Evolutionary conservation across 2,113 vertebrate genomes (phyloP).

Genomic region (Sitta europaea): DNA sequence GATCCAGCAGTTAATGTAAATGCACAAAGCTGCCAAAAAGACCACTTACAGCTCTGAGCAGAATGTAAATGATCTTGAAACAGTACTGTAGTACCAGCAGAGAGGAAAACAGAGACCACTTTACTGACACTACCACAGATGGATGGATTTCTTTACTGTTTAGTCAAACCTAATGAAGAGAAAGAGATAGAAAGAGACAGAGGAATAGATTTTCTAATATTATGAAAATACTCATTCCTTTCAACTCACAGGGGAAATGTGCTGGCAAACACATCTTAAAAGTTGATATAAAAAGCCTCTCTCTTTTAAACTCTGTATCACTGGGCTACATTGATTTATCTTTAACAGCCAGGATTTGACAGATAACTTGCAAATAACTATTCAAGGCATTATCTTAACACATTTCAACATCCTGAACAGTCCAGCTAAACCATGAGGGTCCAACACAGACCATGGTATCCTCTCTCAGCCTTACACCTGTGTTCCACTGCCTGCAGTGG

Average conservation of each 20-base stretch:
- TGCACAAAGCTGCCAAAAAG: background rate
- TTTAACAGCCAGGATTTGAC: background rate
- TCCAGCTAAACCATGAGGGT: background rate
- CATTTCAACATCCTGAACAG: background rate
- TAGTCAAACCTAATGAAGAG: background rate
- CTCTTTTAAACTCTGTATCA: background rate
- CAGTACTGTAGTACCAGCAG: background rate
- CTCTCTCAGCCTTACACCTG: background rate
- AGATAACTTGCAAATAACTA: background rate
- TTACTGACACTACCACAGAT: background rate
- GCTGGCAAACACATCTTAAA: background rate
- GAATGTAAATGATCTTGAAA: slow-evolving; percentile 10
- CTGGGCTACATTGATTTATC: background rate
- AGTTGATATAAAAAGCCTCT: background rate
- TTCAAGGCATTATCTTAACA: background rate
- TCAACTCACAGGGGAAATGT: background rate
- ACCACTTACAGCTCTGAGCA: background rate
- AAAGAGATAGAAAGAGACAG: background rate
- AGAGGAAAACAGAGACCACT: background rate
- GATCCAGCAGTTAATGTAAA: background rate
- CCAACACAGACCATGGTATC: background rate
- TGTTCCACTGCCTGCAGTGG: background rate
- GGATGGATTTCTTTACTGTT: background rate
- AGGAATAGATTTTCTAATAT: background rate
- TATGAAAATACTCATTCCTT: background rate